Evolutionary conservation across 2,113 vertebrate species (phyloP).

Genomic region (Cyanoramphus novaezelandiae): DNA sequence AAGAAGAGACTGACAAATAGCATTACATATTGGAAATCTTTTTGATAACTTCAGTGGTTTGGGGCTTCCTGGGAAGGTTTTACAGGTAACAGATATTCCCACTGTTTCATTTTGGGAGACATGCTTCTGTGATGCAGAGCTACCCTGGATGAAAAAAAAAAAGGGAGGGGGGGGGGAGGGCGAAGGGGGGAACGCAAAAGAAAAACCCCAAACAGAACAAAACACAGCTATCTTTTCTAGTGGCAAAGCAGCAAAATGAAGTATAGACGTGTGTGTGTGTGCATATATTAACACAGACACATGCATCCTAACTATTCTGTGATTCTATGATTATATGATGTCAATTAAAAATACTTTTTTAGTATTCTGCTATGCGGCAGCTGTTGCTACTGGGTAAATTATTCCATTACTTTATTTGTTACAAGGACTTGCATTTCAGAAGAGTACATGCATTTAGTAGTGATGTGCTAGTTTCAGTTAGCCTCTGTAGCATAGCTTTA

Average conservation of each 20-base stretch:
- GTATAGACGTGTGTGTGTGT: rapidly evolving
- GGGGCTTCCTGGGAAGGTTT: not conserved
- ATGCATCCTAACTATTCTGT: not conserved
- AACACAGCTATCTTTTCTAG: not conserved
- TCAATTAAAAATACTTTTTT: not conserved
- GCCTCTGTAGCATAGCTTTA: not conserved
- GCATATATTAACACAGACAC: not conserved
- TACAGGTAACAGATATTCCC: not conserved
- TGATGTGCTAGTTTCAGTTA: not conserved
- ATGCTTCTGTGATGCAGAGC: not conserved
- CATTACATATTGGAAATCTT: not conserved
- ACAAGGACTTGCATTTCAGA: not conserved
- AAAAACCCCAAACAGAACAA: not conserved
- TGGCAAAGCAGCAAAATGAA: not conserved
- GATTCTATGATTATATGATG: no score
- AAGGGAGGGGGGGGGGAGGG: no score
- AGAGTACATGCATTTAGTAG: not conserved
- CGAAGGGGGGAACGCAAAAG: not conserved
- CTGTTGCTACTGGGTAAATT: not conserved
- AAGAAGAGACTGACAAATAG: not conserved
- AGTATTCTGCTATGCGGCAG: not conserved
- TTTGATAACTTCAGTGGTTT: not conserved
- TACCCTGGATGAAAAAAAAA: not conserved
- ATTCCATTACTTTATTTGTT: not conserved
- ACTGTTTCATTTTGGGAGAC: not conserved